Evolutionary conservation across 1,140 invertebrate species (phyloP).

Genomic region (Hycleus phaleratus): DNA sequence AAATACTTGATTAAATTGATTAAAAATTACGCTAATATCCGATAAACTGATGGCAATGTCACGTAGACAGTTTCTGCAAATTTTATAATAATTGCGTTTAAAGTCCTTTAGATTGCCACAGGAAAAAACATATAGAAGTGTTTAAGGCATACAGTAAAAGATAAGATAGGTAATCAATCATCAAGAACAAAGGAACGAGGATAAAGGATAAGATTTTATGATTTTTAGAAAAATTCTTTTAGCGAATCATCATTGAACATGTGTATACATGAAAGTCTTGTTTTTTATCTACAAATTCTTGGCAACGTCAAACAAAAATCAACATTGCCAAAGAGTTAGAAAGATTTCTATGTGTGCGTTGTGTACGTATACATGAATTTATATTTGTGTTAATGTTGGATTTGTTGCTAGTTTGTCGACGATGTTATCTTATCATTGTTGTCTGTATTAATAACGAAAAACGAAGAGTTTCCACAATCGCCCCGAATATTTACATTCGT

Average conservation of each 20-base stretch:
- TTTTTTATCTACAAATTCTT: too few species aligned
- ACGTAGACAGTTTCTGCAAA: constrained; percentile 3
- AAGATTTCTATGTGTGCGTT: too few species aligned
- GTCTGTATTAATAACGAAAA: too few species aligned
- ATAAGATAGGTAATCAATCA: constrained; percentile 3
- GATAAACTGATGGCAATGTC: constrained; percentile 1
- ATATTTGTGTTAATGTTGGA: too few species aligned
- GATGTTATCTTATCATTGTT: constrained; percentile 7
- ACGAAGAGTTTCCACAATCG: too few species aligned
- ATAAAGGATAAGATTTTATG: neutral
- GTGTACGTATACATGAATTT: too few species aligned
- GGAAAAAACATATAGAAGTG: too few species aligned
- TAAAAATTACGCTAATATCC: constrained; percentile 7
- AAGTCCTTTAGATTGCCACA: neutral
- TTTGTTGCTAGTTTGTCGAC: too few species aligned
- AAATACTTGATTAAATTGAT: constrained; percentile 13
- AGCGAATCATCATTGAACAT: too few species aligned
- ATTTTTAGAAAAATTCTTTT: too few species aligned
- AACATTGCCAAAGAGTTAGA: constrained; percentile 11
- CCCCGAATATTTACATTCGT: too few species aligned
- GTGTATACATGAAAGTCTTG: too few species aligned
- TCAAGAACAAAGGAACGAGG: constrained; percentile 6
- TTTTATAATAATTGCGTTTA: neutral
- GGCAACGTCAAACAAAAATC: constrained; percentile 1
- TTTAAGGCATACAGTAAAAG: neutral